phyloP scores from a whole-genome alignment of 2,113 vertebrate genomes.

The Caranx ignobilis region DNA sequence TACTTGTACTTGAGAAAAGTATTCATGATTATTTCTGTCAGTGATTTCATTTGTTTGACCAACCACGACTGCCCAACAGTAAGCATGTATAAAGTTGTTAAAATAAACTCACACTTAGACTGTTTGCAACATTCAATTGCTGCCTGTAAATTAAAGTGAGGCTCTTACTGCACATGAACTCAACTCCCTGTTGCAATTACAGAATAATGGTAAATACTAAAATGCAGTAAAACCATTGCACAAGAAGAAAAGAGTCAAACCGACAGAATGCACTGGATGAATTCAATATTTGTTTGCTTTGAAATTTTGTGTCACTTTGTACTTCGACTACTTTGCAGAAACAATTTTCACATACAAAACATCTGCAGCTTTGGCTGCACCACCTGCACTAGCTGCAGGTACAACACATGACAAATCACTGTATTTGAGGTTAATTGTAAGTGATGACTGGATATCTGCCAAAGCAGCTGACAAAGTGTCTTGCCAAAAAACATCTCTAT shows the following conservation, averaged over 20 bases:
- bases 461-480: background rate
- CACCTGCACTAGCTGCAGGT: slow-evolving; percentile 6
- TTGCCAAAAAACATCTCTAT: background rate
- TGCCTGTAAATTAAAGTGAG: background rate
- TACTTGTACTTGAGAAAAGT: no score
- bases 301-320: background rate
- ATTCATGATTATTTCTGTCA: background rate
- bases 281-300: background rate
- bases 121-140: background rate
- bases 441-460: background rate
- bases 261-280: no score
- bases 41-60: background rate
- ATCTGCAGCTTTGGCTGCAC: background rate
- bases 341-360: background rate
- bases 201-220: background rate
- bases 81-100: background rate
- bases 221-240: no score
- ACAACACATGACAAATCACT: background rate
- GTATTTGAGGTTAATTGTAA: background rate
- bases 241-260: no score
- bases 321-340: background rate
- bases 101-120: background rate
- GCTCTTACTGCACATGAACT: no score
- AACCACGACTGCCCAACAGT: no score
- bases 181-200: background rate